phyloP scores from a whole-genome alignment of 2,888 invertebrate genomes.

The Xestobium rufovillosum region DNA sequence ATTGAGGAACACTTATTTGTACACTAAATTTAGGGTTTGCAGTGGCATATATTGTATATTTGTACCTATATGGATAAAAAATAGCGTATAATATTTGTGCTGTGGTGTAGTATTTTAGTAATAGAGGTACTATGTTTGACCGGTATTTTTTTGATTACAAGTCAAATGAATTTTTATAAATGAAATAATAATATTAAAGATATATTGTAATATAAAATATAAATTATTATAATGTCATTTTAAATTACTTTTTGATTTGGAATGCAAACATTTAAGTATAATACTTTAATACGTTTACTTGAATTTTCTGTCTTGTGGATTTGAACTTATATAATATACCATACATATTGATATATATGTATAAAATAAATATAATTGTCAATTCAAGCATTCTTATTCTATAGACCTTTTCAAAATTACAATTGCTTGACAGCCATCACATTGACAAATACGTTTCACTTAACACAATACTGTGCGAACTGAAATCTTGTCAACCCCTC shows the following conservation, averaged over 20 bases:
- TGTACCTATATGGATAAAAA: constrained; percentile 46
- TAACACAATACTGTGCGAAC: too few species aligned
- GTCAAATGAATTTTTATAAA: constrained; percentile 29
- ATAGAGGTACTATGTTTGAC: constrained; percentile 39
- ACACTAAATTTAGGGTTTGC: constrained; percentile 38
- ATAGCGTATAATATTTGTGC: constrained; percentile 46
- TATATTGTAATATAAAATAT: constrained; percentile 36
- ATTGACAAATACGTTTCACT: too few species aligned
- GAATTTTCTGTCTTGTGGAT: constrained; percentile 44
- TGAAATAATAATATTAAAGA: constrained; percentile 20
- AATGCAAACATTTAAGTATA: constrained; percentile 22
- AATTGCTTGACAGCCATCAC: too few species aligned
- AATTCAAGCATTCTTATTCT: too few species aligned
- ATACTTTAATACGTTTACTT: constrained; percentile 34
- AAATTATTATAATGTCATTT: constrained; percentile 31
- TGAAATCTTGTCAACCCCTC: too few species aligned
- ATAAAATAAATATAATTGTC: constrained; percentile 45
- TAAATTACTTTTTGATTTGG: constrained; percentile 36
- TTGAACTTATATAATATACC: constrained; percentile 41
- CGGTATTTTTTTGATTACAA: constrained; percentile 24
- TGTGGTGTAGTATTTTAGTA: constrained; percentile 46
- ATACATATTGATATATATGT: constrained; percentile 45
- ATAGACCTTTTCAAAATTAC: too few species aligned
- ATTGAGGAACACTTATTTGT: constrained; percentile 34
- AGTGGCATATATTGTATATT: constrained; percentile 43